Base-by-base conservation (phyloP, 2,888 invertebrate genomes). In the Andrena haemorrhoa region DNA sequence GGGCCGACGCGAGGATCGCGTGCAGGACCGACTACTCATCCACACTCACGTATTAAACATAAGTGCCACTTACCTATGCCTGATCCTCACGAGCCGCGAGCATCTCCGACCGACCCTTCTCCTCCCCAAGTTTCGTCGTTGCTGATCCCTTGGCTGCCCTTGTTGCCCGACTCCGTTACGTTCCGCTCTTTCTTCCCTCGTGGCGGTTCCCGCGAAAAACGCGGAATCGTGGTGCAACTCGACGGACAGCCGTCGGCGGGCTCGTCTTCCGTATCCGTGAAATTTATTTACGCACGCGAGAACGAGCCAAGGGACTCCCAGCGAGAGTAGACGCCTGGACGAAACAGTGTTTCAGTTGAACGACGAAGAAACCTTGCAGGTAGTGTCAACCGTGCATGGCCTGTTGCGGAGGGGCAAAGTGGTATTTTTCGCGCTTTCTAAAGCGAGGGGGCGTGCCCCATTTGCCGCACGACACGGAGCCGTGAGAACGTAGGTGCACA, bases 11-110 rank as follows among this genome's bases (percentile, higher is more conserved):
- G 82, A 86, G 83, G 90, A 91, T 91, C 90, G 91, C 91, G 91
- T 91, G 91, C 91, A 89, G 89, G 86, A 83, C 90, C 87, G 88
- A 88, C 88, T 86, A 89, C 88, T 91, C 90, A 90, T 91, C 91
- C 89, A 89, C 89, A 89, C 89, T 91, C 91, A 83, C 88, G 89
- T 91, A 91, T 91, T 88, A 90, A 90, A 88, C 87, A 86, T 88
- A 91, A 91, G 90, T 91, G 88, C 89, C 91, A 89, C 89, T 90
- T 91, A 90, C 84, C 90, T 84, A 88, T 89, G 86, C 86, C 83
- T 53, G 84, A 87, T 83, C 86, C 83, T 87, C 83, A 79, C 87
- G 83, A 83, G 87, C 88, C 85, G 83, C 88, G 84, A 87, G 80
- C 86, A 79, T 84, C 82, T 85, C 65, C 61, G 72, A 49, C 66